phyloP scores from a whole-genome alignment of 2,797 vertebrate species.

The Dromococcyx pavoninus region DNA sequence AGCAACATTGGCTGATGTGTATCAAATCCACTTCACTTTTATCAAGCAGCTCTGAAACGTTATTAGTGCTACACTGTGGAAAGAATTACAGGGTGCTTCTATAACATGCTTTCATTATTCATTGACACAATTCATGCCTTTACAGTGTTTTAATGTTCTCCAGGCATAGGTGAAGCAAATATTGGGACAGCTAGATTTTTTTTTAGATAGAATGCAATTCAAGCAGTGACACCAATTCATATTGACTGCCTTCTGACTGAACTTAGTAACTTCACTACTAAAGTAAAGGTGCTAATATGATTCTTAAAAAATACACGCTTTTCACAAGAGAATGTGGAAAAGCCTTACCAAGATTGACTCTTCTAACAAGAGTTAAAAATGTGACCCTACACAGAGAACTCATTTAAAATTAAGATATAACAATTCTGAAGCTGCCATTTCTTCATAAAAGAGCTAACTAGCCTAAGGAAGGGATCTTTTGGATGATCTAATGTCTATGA shows the following conservation, averaged over 20 bases:
- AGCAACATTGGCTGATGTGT: slow-evolving; percentile 63
- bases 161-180: neutral
- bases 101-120: neutral
- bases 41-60: slow-evolving; percentile 42
- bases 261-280: slow-evolving; percentile 24
- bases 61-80: slow-evolving; percentile 1
- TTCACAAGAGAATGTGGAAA: slow-evolving; percentile 14
- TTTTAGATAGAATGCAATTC: neutral
- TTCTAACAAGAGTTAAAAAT: neutral
- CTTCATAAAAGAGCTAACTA: slow-evolving; percentile 11
- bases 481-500: neutral
- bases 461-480: neutral
- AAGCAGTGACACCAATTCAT: neutral
- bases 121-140: neutral
- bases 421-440: neutral
- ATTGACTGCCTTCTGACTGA: neutral
- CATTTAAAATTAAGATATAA: slow-evolving; percentile 48
- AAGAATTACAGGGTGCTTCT: neutral
- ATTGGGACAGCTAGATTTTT: neutral
- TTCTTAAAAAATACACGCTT: neutral
- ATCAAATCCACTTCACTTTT: slow-evolving; percentile 26
- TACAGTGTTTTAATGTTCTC: neutral
- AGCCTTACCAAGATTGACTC: neutral
- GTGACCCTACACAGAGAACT: neutral
- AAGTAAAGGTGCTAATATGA: slow-evolving; percentile 7